Conservation (phyloP, 2,888 invertebrate genomes). For the Drymonia ruficornis region DNA sequence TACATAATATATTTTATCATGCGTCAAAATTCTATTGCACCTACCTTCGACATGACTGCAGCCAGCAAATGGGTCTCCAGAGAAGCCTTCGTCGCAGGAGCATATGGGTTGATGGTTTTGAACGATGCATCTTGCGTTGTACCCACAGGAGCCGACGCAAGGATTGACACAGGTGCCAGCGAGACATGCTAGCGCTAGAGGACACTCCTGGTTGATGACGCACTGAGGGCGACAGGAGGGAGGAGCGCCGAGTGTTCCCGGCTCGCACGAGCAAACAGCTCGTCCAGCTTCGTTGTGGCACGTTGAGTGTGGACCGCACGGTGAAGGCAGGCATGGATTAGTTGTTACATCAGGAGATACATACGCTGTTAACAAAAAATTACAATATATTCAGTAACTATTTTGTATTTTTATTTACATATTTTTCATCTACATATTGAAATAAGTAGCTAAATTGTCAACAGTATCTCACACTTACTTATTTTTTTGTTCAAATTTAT, state of each 20-base stretch:
- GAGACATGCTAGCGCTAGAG: constrained; percentile 89
- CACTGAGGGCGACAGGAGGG: constrained; percentile 92
- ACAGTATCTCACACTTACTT: too few species aligned
- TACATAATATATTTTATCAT: constrained; percentile 11
- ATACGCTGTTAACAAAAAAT: constrained; percentile 47
- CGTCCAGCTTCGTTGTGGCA: constrained; percentile 87
- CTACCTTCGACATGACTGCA: constrained; percentile 87
- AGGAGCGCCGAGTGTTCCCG: constrained; percentile 91
- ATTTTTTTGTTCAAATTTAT: too few species aligned
- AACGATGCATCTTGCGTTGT: constrained; percentile 89
- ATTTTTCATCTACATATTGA: too few species aligned
- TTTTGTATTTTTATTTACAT: too few species aligned
- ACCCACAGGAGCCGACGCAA: constrained; percentile 90
- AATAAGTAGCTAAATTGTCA: too few species aligned
- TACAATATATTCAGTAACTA: constrained; percentile 8
- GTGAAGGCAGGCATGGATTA: constrained; percentile 88
- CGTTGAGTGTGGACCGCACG: constrained; percentile 88
- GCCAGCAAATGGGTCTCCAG: constrained; percentile 92
- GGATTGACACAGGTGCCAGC: constrained; percentile 90
- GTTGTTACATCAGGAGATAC: constrained; percentile 50
- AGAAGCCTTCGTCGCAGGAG: constrained; percentile 89
- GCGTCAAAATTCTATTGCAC: constrained; percentile 34
- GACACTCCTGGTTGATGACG: constrained; percentile 91
- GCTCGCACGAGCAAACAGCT: constrained; percentile 89
- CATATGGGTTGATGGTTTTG: constrained; percentile 91